Percentiles rank a stretch among this genome's conserved stretches.
These are phyloP conservation scores for Drosophila fuyamai DNA, from an alignment of 1,140 invertebrate species.

Conservation along the genomic window DNA sequence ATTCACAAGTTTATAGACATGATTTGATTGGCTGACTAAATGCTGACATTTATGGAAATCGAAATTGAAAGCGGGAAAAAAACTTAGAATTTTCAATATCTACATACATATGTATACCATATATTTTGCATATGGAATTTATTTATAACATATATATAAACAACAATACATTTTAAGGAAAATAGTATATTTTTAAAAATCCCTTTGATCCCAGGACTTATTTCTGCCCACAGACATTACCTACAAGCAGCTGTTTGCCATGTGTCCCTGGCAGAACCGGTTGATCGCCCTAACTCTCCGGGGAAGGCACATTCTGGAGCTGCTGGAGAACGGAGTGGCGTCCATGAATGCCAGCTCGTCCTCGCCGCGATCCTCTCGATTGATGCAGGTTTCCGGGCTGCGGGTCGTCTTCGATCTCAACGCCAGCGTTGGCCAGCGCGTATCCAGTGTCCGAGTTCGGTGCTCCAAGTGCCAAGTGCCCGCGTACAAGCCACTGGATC, in stretches of 20 bases:
- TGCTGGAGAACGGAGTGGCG: slow-evolving; percentile 87
- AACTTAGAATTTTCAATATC: no score
- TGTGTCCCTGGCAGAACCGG: slow-evolving; percentile 91
- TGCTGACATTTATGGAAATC: no score
- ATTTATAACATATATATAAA: no score
- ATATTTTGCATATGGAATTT: no score
- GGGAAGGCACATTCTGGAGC: slow-evolving; percentile 87
- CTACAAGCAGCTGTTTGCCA: slow-evolving; percentile 88
- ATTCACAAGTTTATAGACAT: no score
- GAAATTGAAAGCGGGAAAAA: no score
- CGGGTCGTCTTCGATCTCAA: slow-evolving; percentile 85
- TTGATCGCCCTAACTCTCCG: slow-evolving; percentile 88
- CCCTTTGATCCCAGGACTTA: background rate
- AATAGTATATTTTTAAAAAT: no score
- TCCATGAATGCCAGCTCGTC: slow-evolving; percentile 81
- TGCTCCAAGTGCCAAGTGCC: slow-evolving; percentile 89
- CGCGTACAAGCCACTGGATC: slow-evolving; percentile 85
- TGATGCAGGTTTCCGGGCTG: slow-evolving; percentile 87
- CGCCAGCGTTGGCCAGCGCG: slow-evolving; percentile 85
- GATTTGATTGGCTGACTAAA: no score
- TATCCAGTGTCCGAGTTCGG: slow-evolving; percentile 86
- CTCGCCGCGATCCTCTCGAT: slow-evolving; percentile 65
- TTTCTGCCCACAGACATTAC: slow-evolving; percentile 85
- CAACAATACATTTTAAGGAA: no score
- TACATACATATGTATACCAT: no score